phyloP scores from a whole-genome alignment of 2,888 invertebrate genomes.

The Nephrotoma flavescens region DNA sequence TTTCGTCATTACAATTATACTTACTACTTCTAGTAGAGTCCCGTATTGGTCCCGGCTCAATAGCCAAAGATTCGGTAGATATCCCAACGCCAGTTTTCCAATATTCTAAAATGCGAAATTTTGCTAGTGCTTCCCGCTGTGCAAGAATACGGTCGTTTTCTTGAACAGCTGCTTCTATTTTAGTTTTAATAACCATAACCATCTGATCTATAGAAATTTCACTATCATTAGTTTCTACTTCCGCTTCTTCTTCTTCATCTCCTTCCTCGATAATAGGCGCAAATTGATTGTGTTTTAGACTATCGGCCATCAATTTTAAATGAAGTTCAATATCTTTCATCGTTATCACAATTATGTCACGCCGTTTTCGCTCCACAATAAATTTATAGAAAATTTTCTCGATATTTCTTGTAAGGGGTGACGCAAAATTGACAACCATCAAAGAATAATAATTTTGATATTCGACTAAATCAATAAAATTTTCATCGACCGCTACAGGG shows the following conservation, averaged over 20 bases:
- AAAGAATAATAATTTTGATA: not conserved
- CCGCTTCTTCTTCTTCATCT: not conserved
- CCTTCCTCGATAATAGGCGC: not conserved
- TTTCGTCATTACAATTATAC: too few relatives aligned
- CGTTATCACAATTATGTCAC: not conserved
- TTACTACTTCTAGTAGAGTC: not conserved
- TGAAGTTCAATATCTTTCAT: not conserved
- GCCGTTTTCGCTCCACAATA: not conserved
- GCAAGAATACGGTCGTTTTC: not conserved
- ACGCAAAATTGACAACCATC: not conserved
- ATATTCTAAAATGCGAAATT: not conserved
- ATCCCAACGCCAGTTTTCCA: not conserved
- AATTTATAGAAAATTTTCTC: not conserved
- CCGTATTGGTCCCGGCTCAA: not conserved
- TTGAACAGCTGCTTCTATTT: not conserved
- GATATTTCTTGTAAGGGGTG: not conserved
- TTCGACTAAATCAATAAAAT: not conserved
- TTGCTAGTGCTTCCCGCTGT: not conserved
- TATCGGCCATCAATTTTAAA: not conserved
- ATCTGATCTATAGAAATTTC: not conserved
- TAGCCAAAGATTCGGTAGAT: not conserved
- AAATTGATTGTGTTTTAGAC: not conserved
- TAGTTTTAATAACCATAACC: not conserved
- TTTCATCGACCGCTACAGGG: not conserved
- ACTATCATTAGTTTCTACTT: not conserved